Conservation (phyloP, 2,797 vertebrate genomes). For the Anguilla megastoma region DNA sequence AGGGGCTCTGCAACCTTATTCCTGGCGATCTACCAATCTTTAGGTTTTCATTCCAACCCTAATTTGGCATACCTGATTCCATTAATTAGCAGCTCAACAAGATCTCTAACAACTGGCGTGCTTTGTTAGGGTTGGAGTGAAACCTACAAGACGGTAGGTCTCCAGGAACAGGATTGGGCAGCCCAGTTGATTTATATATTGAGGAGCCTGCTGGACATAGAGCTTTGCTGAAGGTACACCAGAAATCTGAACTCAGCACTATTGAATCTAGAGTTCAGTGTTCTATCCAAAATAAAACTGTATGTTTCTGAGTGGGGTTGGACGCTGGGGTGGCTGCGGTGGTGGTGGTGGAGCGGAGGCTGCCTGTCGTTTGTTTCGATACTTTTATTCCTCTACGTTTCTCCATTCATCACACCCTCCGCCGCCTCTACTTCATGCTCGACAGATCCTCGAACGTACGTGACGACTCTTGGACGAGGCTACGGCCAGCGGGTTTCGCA, state of each 20-base stretch:
- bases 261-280: neutral
- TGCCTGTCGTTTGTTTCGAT: neutral
- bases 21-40: neutral
- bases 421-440: neutral
- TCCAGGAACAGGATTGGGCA: too few relatives aligned
- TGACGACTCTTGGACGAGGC: neutral
- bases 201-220: neutral
- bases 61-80: neutral
- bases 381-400: neutral
- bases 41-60: neutral
- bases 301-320: neutral
- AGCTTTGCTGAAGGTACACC: neutral
- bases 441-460: neutral
- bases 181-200: neutral
- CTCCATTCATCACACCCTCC: neutral
- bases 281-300: neutral
- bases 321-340: neutral
- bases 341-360: neutral
- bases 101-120: too few relatives aligned
- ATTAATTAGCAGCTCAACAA: too few relatives aligned
- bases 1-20: neutral
- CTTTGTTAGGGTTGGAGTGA: too few relatives aligned
- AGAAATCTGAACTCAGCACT: neutral
- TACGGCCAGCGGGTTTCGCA: neutral
- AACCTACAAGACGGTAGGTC: too few relatives aligned